Base-by-base conservation (phyloP, 2,797 vertebrate genomes). In the Stomatorhinus walkeri region DNA sequence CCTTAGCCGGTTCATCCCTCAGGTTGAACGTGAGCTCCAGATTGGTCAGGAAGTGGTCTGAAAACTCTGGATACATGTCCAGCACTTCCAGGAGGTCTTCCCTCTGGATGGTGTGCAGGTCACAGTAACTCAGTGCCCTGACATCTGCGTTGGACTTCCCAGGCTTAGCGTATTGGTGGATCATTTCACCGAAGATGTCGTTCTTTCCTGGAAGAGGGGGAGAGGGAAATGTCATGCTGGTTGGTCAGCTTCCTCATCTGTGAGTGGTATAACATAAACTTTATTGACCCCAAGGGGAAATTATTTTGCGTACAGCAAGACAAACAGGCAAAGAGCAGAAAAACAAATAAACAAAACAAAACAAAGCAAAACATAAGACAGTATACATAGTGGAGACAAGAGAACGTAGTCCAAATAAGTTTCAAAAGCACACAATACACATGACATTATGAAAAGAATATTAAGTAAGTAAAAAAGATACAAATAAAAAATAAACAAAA, bases 11-110 rank as follows among this genome's bases (percentile, higher is more conserved):
- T 90, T 98, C 97, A 87, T 99, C 97, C 8, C 98, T 96, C 61
- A 99, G 96, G 93, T 99, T 97, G 90, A 99, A 99, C 10, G 98
- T 99, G 92, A 99, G 92, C 93, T 99, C 98, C 91, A 99, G 94
- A 93, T 99, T 99, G 43, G 96, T 96, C 89, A 98, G 96, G 91
- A 99, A 99, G 91, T 97, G 96, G 93, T 99, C 98, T 0, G 97
- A 97, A 91, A 99, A 99, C 93, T 99, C 98, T 0, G 98, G 98
- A 87, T 99, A 99, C 98, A 99, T 99, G 92, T 99, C 98, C 93
- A 99, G 94, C 93, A 99, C 98, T 93, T 99, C 98, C 89, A 99
- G 91, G 0, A 99, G 95, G 90, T 99, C 98, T 92, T 98, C 98
- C 93, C 98, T 93, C 90, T 98, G 97, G 79, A 99, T 99, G 90